These are phyloP conservation scores for Panthera leo DNA, from an alignment of 2,113 vertebrate genomes.

Conservation along the genomic window DNA sequence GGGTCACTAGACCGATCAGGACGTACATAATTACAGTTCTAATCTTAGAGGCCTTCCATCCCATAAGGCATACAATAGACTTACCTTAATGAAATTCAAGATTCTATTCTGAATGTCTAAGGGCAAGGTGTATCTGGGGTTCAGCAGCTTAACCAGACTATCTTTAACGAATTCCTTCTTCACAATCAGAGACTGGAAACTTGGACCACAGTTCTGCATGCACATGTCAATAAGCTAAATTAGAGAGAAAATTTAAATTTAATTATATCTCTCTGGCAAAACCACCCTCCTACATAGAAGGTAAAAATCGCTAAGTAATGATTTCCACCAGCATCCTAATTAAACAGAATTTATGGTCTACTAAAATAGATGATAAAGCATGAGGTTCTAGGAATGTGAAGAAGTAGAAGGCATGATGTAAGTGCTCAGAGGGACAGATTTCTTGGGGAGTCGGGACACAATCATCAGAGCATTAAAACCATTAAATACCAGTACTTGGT, in stretches of 20 bases:
- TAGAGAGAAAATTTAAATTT: conserved; percentile 46
- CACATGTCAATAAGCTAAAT: conserved; percentile 88
- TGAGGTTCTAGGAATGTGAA: neutral
- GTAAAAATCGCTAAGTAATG: neutral
- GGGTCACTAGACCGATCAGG: neutral
- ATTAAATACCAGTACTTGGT: neutral
- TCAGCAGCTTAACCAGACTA: conserved; percentile 85
- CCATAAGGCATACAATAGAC: conserved; percentile 24
- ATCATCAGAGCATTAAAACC: neutral
- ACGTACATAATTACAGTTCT: neutral
- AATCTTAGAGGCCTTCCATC: neutral
- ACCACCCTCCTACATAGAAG: neutral
- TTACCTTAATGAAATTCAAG: conserved; percentile 87
- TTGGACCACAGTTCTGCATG: conserved; percentile 86
- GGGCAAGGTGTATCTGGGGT: conserved; percentile 85
- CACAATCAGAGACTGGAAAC: conserved; percentile 87
- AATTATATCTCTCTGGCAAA: neutral
- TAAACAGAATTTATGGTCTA: neutral
- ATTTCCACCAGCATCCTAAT: neutral
- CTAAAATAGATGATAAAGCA: neutral
- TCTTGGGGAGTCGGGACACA: neutral
- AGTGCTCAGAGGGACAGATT: neutral
- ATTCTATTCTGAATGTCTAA: conserved; percentile 87
- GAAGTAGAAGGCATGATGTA: neutral
- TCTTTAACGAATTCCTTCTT: conserved; percentile 89